These are phyloP conservation scores for Callionymus lyra DNA, from an alignment of 2,113 vertebrate species.

Conservation along the genomic window DNA sequence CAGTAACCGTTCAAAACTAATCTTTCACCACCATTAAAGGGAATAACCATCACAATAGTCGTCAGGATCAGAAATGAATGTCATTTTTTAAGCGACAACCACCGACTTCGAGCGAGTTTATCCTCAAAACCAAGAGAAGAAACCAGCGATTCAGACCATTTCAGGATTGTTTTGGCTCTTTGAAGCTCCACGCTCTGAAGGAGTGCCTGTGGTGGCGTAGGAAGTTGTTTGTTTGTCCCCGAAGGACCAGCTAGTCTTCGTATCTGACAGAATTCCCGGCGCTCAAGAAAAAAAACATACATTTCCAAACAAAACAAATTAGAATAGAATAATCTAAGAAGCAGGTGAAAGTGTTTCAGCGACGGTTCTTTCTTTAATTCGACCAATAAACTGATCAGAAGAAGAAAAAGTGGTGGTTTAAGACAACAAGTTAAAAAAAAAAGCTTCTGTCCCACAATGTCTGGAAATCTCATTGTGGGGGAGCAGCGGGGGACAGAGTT, in stretches of 20 bases:
- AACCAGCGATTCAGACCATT: slow-evolving; percentile 17
- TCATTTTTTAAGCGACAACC: too few species aligned
- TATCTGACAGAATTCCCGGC: not conserved
- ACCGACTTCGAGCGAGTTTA: too few species aligned
- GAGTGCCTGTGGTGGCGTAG: slow-evolving; percentile 36
- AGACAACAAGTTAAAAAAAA: not conserved
- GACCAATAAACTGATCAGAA: not conserved
- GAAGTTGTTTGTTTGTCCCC: slow-evolving; percentile 60
- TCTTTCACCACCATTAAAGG: too few species aligned
- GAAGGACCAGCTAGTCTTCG: slow-evolving; percentile 42
- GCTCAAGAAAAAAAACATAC: too few species aligned
- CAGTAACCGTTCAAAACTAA: too few species aligned
- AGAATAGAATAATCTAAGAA: too few species aligned
- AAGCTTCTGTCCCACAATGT: slow-evolving; percentile 27
- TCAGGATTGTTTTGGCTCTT: slow-evolving; percentile 26
- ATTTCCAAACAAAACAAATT: too few species aligned
- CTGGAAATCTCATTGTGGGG: slow-evolving; percentile 51
- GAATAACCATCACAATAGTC: too few species aligned
- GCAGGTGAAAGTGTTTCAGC: too few species aligned
- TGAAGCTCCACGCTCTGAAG: slow-evolving; percentile 32
- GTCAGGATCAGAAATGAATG: too few species aligned
- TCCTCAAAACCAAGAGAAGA: slow-evolving; percentile 18
- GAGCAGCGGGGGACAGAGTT: slow-evolving; percentile 28
- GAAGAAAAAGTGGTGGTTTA: not conserved
- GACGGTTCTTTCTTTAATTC: too few species aligned